Evolutionary conservation across 2,888 invertebrate species (phyloP).

Genomic region (Parthenolecanium corni): DNA sequence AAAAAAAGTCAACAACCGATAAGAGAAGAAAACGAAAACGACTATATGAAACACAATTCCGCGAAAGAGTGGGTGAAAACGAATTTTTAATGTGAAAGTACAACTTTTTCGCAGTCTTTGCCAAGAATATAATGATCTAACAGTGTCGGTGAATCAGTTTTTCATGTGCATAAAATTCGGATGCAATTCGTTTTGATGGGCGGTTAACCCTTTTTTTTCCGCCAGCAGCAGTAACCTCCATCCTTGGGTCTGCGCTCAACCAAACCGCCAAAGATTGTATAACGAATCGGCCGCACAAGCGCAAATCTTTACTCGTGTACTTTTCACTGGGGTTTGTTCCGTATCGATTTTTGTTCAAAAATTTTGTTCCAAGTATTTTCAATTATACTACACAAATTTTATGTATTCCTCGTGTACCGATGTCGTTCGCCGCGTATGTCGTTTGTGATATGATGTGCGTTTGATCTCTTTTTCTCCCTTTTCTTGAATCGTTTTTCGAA

Average conservation of each 20-base stretch:
- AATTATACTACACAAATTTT: constrained; percentile 1
- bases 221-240: background rate
- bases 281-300: constrained; percentile 24
- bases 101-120: no score
- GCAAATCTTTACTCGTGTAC: constrained; percentile 18
- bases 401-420: constrained; percentile 23
- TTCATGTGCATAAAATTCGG: no score
- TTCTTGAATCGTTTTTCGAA: no score
- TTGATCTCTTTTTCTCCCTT: constrained; percentile 14
- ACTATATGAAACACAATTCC: no score
- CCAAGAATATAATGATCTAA: no score
- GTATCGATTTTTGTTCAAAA: constrained; percentile 22
- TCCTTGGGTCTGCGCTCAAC: no score
- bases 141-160: no score
- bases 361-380: constrained; percentile 20
- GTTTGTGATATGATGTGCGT: constrained; percentile 23
- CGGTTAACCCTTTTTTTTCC: constrained; percentile 5
- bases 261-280: constrained; percentile 2
- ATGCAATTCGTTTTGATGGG: constrained; percentile 4
- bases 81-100: no score
- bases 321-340: constrained; percentile 22
- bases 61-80: no score
- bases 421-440: constrained; percentile 21
- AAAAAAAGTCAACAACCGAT: no score
- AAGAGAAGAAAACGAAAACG: no score